These are phyloP conservation scores for Cryptotis parvus DNA, from an alignment of 2,113 vertebrate genomes.

Conservation along the genomic window DNA sequence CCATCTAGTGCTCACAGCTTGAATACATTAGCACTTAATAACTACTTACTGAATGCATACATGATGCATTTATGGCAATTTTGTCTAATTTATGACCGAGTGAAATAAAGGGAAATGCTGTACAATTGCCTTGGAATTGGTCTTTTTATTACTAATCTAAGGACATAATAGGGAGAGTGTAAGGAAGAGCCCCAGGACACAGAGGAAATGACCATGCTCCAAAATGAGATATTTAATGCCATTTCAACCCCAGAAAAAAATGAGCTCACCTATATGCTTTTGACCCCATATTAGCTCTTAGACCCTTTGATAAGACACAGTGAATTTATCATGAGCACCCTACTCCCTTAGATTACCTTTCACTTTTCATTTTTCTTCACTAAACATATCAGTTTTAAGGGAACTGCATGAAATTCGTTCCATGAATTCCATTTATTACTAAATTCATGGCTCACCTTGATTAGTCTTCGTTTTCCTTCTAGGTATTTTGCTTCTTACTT, in stretches of 20 bases:
- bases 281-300: not conserved
- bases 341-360: not conserved
- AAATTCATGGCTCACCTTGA: not conserved
- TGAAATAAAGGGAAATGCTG: not conserved
- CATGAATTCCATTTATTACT: not conserved
- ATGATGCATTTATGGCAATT: not conserved
- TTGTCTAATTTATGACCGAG: constrained; percentile 9
- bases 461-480: not conserved
- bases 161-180: not conserved
- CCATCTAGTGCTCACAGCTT: not conserved
- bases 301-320: not conserved
- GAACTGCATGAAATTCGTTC: not conserved
- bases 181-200: not conserved
- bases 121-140: not conserved
- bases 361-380: not conserved
- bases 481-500: not conserved
- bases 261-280: constrained; percentile 31
- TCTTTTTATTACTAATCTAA: not conserved
- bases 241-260: not conserved
- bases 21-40: not conserved
- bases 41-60: not conserved
- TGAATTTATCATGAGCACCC: not conserved
- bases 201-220: not conserved
- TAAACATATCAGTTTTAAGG: constrained; percentile 49
- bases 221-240: not conserved